Percentiles rank a stretch among this genome's conserved stretches.
Evolutionary conservation across 2,888 invertebrate genomes (phyloP).

Genomic region (Cataglyphis altisquamis): DNA sequence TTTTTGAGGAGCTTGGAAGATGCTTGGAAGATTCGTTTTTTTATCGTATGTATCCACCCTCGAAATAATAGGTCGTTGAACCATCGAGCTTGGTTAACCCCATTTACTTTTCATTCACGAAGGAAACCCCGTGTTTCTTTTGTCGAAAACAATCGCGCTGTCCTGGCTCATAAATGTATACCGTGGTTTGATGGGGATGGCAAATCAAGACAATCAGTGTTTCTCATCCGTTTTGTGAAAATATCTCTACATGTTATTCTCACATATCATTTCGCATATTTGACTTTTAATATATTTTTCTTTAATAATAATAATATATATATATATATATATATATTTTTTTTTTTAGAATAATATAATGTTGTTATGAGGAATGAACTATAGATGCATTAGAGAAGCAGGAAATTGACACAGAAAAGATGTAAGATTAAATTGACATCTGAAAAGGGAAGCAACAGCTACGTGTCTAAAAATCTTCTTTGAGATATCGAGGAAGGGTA

Average conservation of each 20-base stretch:
- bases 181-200: constrained; percentile 46
- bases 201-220: constrained; percentile 52
- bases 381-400: neutral
- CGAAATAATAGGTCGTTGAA: constrained; percentile 67
- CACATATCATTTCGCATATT: neutral
- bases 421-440: neutral
- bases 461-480: neutral
- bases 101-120: constrained; percentile 74
- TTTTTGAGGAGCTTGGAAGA: constrained; percentile 44
- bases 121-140: constrained; percentile 67
- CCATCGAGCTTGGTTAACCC: constrained; percentile 72
- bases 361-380: neutral
- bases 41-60: constrained; percentile 72
- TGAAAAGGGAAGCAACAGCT: neutral
- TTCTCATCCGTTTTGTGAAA: constrained; percentile 53
- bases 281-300: neutral
- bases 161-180: constrained; percentile 64
- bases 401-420: neutral
- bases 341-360: neutral
- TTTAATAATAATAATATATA: neutral
- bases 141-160: constrained; percentile 70
- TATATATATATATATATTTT: no score
- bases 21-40: constrained; percentile 66
- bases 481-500: neutral
- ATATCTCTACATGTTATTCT: neutral